Evolutionary conservation across 2,888 invertebrate species (phyloP), one percentile per base, ranked within the genome.

Genomic region (Ophioninae sp.): DNA sequence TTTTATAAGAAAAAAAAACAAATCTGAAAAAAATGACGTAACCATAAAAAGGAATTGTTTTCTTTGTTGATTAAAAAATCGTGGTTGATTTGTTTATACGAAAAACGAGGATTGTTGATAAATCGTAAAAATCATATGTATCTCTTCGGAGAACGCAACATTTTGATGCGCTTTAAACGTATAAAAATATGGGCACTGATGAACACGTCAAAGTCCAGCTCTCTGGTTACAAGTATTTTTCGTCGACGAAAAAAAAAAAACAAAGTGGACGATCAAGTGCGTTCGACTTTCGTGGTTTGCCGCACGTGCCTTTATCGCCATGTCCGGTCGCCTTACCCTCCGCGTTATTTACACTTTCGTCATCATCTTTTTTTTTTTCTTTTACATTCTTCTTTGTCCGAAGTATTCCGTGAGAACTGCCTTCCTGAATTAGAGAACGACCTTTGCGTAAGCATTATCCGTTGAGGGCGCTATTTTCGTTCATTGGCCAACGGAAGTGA

Each of bases 211-310:
- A 61, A 61, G 30, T 22, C 30, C 37, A 20, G 63, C 63, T 63
- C 73, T 65, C 51, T 65, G 6, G 64, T 75, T 58, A 61, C 58
- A 3, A 3, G 3, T 30, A 30, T 30, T 30, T 30, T 30, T 30
- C 74, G 80, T 65, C 41, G 37, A 44, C 58, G 56, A 51, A 39
- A 59, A 44, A n/a, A 67, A 72, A 79, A 69, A 71, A 81, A n/a
- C n/a, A 85, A 85, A 83, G 79, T 80, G 81, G 82, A 72, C 64
- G 64, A 81, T 81, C 82, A 74, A 72, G 81, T 85, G 82, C 79
- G 75, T 84, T 84, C 63, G 61, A 81, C 84, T 58, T 80, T 77
- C 81, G 79, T 79, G 81, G 84, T 84, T 61, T 79, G 81, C 63
- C 13, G 51, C 79, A 79, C 69, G 68, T 73, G 72, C 58, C 73